Percentiles rank a stretch among this genome's conserved stretches.
Evolutionary conservation across 2,797 vertebrate genomes (phyloP).

Genomic region (Diplodus puntazzo): DNA sequence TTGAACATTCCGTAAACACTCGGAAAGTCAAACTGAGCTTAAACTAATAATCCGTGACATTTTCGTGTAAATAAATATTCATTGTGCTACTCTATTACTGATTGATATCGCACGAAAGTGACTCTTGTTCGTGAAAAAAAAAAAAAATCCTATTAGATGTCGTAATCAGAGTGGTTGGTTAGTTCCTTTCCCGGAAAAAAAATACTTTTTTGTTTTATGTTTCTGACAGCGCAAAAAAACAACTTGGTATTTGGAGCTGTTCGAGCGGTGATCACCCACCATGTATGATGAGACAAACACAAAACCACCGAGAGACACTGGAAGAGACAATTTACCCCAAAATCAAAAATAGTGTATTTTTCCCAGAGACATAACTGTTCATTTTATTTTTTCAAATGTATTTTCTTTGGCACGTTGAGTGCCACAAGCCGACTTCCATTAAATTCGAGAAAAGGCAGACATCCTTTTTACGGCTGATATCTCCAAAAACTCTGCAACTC

Average conservation of each 20-base stretch:
- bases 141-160: constrained; percentile 14
- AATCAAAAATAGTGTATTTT: no score
- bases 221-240: constrained; percentile 31
- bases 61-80: constrained; percentile 54
- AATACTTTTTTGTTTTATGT: constrained; percentile 9
- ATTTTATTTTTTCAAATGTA: no score
- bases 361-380: no score
- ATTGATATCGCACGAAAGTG: constrained; percentile 34
- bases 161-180: constrained; percentile 35
- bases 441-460: no score
- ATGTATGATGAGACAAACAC: neutral
- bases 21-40: constrained; percentile 48
- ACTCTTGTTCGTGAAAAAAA: constrained; percentile 33
- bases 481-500: no score
- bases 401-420: no score
- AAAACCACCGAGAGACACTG: neutral
- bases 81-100: constrained; percentile 47
- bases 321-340: no score
- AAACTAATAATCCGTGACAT: constrained; percentile 60
- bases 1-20: constrained; percentile 61
- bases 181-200: constrained; percentile 28
- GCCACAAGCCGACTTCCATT: no score
- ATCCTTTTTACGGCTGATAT: no score
- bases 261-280: neutral
- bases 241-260: neutral